Base-by-base conservation (phyloP, 2,888 invertebrate species). In the Nomada goodeniana region DNA sequence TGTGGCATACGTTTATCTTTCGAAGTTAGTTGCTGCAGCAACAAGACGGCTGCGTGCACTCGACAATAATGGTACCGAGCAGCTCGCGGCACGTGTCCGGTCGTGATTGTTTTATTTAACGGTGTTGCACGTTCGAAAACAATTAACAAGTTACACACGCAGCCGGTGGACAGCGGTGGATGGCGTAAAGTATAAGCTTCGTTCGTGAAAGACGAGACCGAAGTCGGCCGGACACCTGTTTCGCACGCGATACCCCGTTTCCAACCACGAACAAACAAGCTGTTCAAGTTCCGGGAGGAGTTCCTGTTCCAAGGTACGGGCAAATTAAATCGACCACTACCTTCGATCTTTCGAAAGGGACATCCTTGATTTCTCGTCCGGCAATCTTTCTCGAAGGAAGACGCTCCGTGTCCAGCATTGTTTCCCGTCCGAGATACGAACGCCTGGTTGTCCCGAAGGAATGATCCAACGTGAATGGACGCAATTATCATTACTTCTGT, bases 1-100 rank as follows among this genome's bases (percentile, higher is more conserved):
- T 13, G 68, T 29, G 69, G 71, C 64, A 72, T 82, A 60, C 78
- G 68, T 75, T 86, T 85, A 81, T 81, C 79, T 76, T 36, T 72
- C 67, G 55, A 85, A 83, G 80, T 82, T 84, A 76, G 83, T 85
- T 71, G 77, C 70, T 59, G 69, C 52, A 59, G 74, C 74, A 79
- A 76, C 23, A 68, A 72, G 67, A 47, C 63, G 68, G n/a, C 76
- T 69, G 64, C 65, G 77, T 69, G 83, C 50, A 55, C 13, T 72
- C 63, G 15, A 67, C 59, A 13, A 72, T 78, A 23, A 13, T 26
- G 4, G 26, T 11, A 11, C 20, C 52, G 52, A 9, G 67, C 61
- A 47, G 23, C 57, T 29, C 76, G 70, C 18, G 36, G 29, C 60
- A 55, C 53, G 57, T 29, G 60, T 29, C 47, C 52, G 15, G 42